A percentile compares a stretch with the other conserved stretches of the same genome.
These are phyloP conservation scores for Octopus bimaculoides DNA, from an alignment of 1,140 invertebrate genomes.

Conservation along the genomic window DNA sequence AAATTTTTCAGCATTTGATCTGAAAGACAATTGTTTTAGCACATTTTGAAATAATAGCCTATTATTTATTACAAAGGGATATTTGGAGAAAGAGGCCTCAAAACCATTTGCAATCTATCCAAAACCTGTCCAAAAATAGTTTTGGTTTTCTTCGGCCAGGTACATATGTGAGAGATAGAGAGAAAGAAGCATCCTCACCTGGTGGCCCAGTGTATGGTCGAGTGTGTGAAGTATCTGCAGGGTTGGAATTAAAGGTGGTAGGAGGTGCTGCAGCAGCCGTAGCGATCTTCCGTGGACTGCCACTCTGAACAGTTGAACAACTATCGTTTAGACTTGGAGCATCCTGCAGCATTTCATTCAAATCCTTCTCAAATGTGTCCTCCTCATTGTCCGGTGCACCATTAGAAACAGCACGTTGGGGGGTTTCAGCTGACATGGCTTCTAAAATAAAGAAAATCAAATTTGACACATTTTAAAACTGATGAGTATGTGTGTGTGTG, in stretches of 20 bases:
- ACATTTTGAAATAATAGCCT: too few relatives aligned
- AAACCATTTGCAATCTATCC: too few relatives aligned
- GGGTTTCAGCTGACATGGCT: constrained; percentile 20
- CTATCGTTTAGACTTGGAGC: constrained; percentile 76
- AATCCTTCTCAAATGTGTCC: constrained; percentile 67
- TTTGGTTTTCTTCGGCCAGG: too few relatives aligned
- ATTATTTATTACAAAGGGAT: too few relatives aligned
- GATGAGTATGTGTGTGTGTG: too few relatives aligned
- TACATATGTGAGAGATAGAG: constrained; percentile 6
- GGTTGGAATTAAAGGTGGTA: constrained; percentile 13
- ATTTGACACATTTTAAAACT: too few relatives aligned
- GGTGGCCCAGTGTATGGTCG: constrained; percentile 43
- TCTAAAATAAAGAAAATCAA: constrained; percentile 12
- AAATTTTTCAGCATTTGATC: too few relatives aligned
- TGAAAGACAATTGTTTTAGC: too few relatives aligned
- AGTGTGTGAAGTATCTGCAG: constrained; percentile 32
- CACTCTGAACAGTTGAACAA: constrained; percentile 72
- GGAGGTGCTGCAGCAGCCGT: constrained; percentile 23
- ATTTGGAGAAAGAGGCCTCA: too few relatives aligned
- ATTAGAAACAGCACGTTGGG: constrained; percentile 21
- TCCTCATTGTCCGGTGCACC: constrained; percentile 31
- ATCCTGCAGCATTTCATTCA: constrained; percentile 85
- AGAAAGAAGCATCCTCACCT: constrained; percentile 34
- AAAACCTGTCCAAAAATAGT: too few relatives aligned
- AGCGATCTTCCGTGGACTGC: constrained; percentile 59